A percentile compares a stretch with the other conserved stretches of the same genome.
These are phyloP conservation scores for Brachylomia viminalis DNA, from an alignment of 2,888 invertebrate species.

Conservation along the genomic window DNA sequence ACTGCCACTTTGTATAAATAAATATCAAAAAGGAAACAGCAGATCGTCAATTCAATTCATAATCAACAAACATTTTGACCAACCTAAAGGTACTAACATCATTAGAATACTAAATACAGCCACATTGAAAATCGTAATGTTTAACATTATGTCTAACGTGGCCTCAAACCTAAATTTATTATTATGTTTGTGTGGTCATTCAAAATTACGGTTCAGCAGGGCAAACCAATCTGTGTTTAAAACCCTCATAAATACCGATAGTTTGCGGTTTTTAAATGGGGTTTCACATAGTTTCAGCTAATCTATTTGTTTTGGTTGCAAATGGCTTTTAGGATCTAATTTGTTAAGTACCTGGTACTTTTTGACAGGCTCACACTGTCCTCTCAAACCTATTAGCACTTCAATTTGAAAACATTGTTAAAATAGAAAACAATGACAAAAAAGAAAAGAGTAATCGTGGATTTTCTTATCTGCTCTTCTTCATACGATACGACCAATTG, in stretches of 20 bases:
- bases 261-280: conserved; percentile 36
- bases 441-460: not conserved
- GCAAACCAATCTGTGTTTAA: conserved; percentile 6
- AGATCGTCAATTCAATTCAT: not conserved
- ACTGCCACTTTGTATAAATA: too few relatives aligned
- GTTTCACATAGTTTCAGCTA: conserved; percentile 2
- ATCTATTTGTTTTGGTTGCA: conserved; percentile 10
- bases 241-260: conserved; percentile 44
- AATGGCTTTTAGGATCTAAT: not conserved
- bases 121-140: conserved; percentile 16
- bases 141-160: conserved; percentile 7
- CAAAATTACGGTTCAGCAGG: conserved; percentile 30
- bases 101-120: not conserved
- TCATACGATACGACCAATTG: not conserved
- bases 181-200: conserved; percentile 21
- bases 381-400: not conserved
- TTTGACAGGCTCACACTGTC: not conserved
- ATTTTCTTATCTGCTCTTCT: not conserved
- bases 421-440: too few relatives aligned
- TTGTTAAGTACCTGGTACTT: too few relatives aligned
- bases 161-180: conserved; percentile 11
- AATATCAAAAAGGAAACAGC: too few relatives aligned
- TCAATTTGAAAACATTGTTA: not conserved
- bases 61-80: not conserved
- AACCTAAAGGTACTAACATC: not conserved